Conservation (phyloP, 2,797 vertebrate species). For the Tangara arthus region DNA sequence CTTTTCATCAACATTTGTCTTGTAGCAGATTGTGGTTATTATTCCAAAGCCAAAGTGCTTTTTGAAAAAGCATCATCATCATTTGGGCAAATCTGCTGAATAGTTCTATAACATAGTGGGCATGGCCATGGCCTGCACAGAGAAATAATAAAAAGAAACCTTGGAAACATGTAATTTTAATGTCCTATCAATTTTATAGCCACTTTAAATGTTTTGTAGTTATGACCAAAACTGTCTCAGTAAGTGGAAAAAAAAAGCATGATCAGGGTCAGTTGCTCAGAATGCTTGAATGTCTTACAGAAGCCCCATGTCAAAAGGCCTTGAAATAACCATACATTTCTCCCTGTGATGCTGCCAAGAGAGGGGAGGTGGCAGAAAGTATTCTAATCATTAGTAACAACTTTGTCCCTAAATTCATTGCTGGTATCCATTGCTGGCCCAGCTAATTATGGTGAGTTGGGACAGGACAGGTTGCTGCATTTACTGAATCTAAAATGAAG, state of each 20-base stretch:
- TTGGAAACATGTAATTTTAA: conserved; percentile 19
- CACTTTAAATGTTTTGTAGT: conserved; percentile 17
- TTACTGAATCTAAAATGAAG: background rate
- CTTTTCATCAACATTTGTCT: conserved; percentile 59
- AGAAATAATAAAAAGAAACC: background rate
- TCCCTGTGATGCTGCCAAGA: background rate
- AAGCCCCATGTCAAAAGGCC: background rate
- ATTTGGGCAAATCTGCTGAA: background rate
- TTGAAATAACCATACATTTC: background rate
- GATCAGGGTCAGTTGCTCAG: background rate
- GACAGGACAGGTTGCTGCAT: background rate
- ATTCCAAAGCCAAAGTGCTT: conserved; percentile 44
- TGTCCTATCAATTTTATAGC: conserved; percentile 6
- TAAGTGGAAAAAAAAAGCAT: background rate
- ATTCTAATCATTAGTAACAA: background rate
- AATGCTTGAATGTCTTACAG: background rate
- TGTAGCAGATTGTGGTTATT: conserved; percentile 59
- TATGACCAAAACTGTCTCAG: background rate
- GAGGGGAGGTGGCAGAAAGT: background rate
- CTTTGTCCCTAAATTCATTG: background rate
- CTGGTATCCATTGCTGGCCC: background rate
- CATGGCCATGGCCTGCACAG: background rate
- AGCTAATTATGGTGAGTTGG: background rate
- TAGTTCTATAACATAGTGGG: background rate
- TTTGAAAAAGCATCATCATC: conserved; percentile 29